A percentile compares a stretch with the other conserved stretches of the same genome.
These are phyloP conservation scores for Palythoa heliodiscus DNA, from an alignment of 92 coral and sea anemone species.

Conservation along the genomic window DNA sequence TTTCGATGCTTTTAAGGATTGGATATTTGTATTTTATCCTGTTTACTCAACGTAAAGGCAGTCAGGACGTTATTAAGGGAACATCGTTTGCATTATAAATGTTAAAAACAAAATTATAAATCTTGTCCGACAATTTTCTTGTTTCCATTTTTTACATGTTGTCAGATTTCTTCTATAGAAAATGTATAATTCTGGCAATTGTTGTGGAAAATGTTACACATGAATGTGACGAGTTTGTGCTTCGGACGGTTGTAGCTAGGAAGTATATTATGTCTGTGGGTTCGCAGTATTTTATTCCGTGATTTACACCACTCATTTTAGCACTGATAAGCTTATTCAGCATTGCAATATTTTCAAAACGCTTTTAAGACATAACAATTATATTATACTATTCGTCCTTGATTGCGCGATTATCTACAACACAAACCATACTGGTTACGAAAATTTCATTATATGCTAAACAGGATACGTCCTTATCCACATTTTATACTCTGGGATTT, in stretches of 20 bases:
- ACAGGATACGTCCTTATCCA: background rate
- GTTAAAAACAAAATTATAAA: slow-evolving; percentile 22
- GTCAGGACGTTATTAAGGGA: background rate
- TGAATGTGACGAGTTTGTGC: background rate
- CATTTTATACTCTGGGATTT: slow-evolving; percentile 4
- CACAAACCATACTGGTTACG: background rate
- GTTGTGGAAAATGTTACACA: background rate
- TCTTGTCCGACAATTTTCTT: slow-evolving; percentile 5
- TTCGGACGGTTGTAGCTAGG: background rate
- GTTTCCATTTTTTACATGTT: background rate
- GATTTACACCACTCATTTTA: slow-evolving; percentile 24
- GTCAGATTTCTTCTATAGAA: background rate
- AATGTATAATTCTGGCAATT: background rate
- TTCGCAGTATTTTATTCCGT: background rate
- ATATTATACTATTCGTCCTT: background rate
- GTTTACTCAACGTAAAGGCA: slow-evolving; percentile 28
- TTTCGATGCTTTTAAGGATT: background rate
- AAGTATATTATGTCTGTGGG: slow-evolving; percentile 26
- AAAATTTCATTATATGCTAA: background rate
- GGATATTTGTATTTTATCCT: slow-evolving; percentile 11
- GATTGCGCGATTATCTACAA: slow-evolving; percentile 3
- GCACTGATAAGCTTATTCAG: background rate
- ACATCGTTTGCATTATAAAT: slow-evolving; percentile 35
- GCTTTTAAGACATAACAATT: slow-evolving; percentile 1
- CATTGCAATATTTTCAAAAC: slow-evolving; percentile 10